Conservation (phyloP, 2,113 vertebrate species). For the Sphyrna mokarran region DNA sequence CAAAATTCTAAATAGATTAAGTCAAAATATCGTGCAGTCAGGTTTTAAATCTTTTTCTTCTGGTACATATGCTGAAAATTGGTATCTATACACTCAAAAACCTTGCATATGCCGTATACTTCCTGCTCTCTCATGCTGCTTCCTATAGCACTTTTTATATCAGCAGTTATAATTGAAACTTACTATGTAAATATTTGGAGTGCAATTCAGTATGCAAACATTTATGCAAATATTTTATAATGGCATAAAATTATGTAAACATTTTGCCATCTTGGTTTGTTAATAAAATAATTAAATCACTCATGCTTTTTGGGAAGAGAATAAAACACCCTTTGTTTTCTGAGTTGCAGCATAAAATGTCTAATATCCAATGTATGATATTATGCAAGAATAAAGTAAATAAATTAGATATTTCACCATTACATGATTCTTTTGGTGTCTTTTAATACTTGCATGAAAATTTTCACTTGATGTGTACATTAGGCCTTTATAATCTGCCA, state of each 20-base stretch:
- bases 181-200: neutral
- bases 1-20: neutral
- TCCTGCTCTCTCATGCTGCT: neutral
- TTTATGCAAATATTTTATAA: conserved; percentile 8
- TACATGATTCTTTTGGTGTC: neutral
- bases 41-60: neutral
- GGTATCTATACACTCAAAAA: neutral
- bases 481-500: neutral
- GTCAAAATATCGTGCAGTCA: neutral
- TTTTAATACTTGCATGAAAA: neutral
- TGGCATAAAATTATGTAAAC: neutral
- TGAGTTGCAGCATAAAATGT: neutral
- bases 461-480: neutral
- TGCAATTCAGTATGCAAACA: neutral
- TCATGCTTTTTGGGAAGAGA: neutral
- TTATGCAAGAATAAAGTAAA: neutral
- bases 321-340: neutral
- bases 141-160: neutral
- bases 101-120: neutral
- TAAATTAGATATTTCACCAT: neutral
- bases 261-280: conserved; percentile 2
- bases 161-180: neutral
- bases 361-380: neutral
- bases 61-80: neutral
- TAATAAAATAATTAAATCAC: neutral